Evolutionary conservation across 2,888 invertebrate species (phyloP).

Genomic region (Candidula unifasciata): DNA sequence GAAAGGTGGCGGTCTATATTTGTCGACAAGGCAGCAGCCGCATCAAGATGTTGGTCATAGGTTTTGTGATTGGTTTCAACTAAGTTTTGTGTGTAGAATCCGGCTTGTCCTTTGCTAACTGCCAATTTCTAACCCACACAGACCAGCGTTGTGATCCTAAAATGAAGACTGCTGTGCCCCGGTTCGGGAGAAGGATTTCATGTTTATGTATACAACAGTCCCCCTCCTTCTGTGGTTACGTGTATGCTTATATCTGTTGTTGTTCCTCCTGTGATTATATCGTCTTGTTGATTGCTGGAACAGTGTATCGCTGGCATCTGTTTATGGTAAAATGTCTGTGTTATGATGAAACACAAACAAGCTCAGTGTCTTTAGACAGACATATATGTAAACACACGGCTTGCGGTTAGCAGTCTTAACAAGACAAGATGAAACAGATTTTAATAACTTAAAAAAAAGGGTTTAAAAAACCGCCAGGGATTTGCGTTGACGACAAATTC

Average conservation of each 20-base stretch:
- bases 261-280: constrained; percentile 20
- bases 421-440: not conserved
- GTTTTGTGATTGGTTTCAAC: too few relatives aligned
- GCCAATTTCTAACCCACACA: too few relatives aligned
- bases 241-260: not conserved
- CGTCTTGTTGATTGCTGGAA: not conserved
- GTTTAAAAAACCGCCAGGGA: too few relatives aligned
- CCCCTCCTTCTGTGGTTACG: not conserved
- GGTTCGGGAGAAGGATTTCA: not conserved
- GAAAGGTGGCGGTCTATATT: too few relatives aligned
- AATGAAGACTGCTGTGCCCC: not conserved
- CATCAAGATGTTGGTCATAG: too few relatives aligned
- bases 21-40: too few relatives aligned
- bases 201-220: constrained; percentile 14
- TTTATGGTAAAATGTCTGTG: constrained; percentile 12
- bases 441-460: too few relatives aligned
- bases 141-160: not conserved
- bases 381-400: not conserved
- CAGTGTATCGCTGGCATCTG: constrained; percentile 14
- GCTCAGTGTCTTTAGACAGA: not conserved
- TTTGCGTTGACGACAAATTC: too few relatives aligned
- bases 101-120: too few relatives aligned
- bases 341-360: constrained; percentile 15
- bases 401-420: not conserved
- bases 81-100: too few relatives aligned